phyloP scores from a whole-genome alignment of 2,888 invertebrate genomes.

The Caenorhabditis sp. region DNA sequence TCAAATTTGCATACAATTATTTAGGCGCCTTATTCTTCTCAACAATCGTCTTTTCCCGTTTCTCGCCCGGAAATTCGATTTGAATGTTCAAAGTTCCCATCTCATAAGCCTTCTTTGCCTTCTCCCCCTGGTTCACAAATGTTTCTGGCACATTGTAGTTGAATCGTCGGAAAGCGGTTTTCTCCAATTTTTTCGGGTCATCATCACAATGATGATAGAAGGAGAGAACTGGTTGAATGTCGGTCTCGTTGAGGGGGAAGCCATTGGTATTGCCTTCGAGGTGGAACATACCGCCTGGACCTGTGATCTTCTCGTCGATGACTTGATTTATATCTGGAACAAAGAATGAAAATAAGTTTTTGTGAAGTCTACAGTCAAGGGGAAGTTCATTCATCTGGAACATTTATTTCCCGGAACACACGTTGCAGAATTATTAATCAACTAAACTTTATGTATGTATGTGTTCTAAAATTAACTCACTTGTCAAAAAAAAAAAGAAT shows the following conservation, averaged over 20 bases:
- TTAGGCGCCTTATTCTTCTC: constrained; percentile 14
- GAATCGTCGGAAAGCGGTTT: constrained; percentile 55
- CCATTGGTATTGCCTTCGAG: constrained; percentile 55
- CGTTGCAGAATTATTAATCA: neutral
- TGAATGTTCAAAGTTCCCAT: constrained; percentile 55
- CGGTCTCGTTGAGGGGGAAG: constrained; percentile 55
- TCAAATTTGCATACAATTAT: neutral
- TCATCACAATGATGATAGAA: constrained; percentile 56
- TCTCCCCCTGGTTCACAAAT: constrained; percentile 51
- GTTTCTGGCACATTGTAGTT: constrained; percentile 47
- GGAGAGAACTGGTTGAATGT: constrained; percentile 43
- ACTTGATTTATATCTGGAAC: constrained; percentile 52
- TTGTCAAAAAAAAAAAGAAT: constrained; percentile 1
- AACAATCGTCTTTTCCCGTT: constrained; percentile 47
- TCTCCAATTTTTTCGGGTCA: constrained; percentile 50
- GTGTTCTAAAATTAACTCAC: neutral
- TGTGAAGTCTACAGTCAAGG: neutral
- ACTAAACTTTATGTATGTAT: neutral
- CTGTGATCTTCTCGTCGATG: constrained; percentile 45
- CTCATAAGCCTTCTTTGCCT: constrained; percentile 55
- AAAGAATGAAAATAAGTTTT: constrained; percentile 4
- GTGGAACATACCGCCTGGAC: constrained; percentile 53
- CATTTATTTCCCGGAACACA: neutral
- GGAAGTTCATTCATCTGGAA: neutral
- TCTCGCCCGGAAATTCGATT: constrained; percentile 54